Evolutionary conservation across 2,888 invertebrate species (phyloP).

Genomic region (Corbicula japonica): DNA sequence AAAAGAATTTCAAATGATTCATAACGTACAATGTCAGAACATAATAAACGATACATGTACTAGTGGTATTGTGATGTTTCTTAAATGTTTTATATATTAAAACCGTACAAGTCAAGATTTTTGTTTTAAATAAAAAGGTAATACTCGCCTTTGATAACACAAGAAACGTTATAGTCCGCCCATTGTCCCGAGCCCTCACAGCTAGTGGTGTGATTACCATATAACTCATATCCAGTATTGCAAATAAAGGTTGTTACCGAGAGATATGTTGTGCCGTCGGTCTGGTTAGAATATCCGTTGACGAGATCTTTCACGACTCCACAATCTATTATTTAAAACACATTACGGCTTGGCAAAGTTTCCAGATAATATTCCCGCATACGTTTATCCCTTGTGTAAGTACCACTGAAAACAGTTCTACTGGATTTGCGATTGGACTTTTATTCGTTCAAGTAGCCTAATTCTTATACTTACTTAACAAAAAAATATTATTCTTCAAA

Average conservation of each 20-base stretch:
- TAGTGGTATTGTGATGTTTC: neutral
- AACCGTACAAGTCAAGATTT: neutral
- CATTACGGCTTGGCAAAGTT: too few relatives aligned
- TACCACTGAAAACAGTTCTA: too few relatives aligned
- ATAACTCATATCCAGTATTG: conserved; percentile 1
- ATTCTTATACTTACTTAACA: too few relatives aligned
- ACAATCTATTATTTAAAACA: too few relatives aligned
- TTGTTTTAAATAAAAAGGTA: neutral
- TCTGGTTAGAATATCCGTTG: neutral
- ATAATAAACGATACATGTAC: neutral
- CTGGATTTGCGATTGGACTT: too few relatives aligned
- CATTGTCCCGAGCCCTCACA: neutral
- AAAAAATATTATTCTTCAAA: too few relatives aligned
- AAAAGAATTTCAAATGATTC: neutral
- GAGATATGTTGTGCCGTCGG: neutral
- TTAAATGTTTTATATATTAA: neutral
- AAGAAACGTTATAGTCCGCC: neutral
- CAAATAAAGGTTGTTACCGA: neutral
- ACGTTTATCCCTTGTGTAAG: too few relatives aligned
- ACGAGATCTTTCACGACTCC: neutral
- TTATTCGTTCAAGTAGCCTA: too few relatives aligned
- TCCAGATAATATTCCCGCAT: too few relatives aligned
- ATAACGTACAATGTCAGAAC: neutral
- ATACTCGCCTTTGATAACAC: conserved; percentile 3
- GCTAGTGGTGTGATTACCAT: neutral